Conservation (phyloP, 2,888 invertebrate genomes). For the Volucella zonaria region DNA sequence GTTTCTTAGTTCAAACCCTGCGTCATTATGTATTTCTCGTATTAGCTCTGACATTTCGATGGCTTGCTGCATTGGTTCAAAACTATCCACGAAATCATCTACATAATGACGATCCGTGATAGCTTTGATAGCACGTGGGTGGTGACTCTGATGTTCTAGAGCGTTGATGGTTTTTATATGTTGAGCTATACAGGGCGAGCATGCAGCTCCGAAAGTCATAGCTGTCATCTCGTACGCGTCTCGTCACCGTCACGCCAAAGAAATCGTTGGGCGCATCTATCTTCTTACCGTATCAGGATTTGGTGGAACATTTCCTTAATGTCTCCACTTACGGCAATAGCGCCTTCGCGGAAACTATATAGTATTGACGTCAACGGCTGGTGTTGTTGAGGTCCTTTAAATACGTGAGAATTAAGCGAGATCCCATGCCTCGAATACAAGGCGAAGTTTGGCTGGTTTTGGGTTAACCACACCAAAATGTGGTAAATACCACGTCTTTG, state of each 20-base stretch:
- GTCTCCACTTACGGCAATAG: conserved; percentile 76
- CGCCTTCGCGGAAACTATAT: conserved; percentile 76
- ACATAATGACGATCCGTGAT: no score
- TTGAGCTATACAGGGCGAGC: conserved; percentile 18
- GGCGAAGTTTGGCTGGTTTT: conserved; percentile 74
- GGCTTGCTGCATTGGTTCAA: no score
- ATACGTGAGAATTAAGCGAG: conserved; percentile 75
- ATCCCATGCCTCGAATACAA: conserved; percentile 77
- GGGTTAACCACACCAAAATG: conserved; percentile 75
- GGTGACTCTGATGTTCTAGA: conserved; percentile 23
- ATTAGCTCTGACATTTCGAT: no score
- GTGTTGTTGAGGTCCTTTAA: conserved; percentile 77
- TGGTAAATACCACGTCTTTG: conserved; percentile 74
- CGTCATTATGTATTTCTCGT: no score
- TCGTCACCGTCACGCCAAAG: conserved; percentile 14
- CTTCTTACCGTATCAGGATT: conserved; percentile 6
- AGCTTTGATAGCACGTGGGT: no score
- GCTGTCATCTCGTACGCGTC: neutral
- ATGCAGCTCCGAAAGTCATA: conserved; percentile 41
- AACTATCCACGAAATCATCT: no score
- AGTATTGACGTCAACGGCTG: conserved; percentile 77
- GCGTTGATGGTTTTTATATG: conserved; percentile 18
- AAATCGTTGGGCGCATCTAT: conserved; percentile 12
- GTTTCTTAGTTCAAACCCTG: no score
- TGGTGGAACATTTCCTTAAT: conserved; percentile 75